Percentiles rank a stretch among this genome's conserved stretches.
Conservation (phyloP, 2,113 vertebrate genomes). For the Oryzias woworae region DNA sequence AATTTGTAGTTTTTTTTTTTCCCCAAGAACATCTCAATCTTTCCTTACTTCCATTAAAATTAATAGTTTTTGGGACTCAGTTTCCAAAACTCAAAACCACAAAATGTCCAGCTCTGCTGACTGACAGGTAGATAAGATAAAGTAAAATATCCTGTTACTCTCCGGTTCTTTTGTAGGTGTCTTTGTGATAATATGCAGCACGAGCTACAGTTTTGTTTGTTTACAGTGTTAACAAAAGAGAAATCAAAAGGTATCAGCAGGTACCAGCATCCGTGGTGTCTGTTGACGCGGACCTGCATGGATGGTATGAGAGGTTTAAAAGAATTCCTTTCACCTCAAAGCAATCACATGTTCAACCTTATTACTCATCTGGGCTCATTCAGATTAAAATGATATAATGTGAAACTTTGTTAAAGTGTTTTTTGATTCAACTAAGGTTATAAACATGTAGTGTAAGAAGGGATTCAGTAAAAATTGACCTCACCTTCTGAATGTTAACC, state of each 20-base stretch:
- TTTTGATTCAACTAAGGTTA: no score
- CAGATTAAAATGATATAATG: no score
- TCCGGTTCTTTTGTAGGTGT: no score
- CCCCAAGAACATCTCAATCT: no score
- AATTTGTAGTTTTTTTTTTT: no score
- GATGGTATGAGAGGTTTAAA: neutral
- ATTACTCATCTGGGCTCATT: no score
- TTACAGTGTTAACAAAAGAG: neutral
- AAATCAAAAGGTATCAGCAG: constrained; percentile 9
- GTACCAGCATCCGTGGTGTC: neutral
- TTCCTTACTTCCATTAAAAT: neutral
- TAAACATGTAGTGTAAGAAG: no score
- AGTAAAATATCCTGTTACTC: neutral
- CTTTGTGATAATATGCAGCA: no score
- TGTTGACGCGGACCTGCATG: neutral
- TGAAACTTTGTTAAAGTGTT: no score
- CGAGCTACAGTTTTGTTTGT: neutral
- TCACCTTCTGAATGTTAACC: neutral
- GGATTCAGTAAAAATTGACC: no score
- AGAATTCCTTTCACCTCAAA: neutral
- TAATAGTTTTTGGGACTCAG: neutral
- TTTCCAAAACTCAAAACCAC: no score
- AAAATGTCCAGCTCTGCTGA: neutral
- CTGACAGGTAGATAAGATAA: constrained; percentile 20
- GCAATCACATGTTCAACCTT: neutral